Evolutionary conservation across 2,888 invertebrate genomes (phyloP).

Genomic region (Unio delphinus): DNA sequence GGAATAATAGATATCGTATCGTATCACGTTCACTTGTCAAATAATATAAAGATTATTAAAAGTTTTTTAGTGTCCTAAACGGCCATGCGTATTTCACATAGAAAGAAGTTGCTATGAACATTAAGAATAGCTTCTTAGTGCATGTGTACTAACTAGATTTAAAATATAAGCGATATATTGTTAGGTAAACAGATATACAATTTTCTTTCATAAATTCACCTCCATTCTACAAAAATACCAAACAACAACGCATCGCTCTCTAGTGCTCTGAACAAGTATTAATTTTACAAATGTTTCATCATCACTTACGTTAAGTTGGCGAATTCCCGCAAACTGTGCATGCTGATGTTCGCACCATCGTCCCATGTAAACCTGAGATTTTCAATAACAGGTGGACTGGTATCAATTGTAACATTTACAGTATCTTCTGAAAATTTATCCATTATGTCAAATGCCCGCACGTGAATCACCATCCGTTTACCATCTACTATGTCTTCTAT

Average conservation of each 20-base stretch:
- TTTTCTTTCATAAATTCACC: too few relatives aligned
- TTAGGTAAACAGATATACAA: too few relatives aligned
- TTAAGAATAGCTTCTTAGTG: too few relatives aligned
- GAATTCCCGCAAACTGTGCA: slow-evolving; percentile 32
- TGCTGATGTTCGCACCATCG: slow-evolving; percentile 34
- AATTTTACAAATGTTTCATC: neutral
- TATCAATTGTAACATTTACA: slow-evolving; percentile 25
- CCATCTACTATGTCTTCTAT: slow-evolving; percentile 25
- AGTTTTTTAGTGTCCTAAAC: too few relatives aligned
- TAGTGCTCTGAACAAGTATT: neutral
- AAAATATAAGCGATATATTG: too few relatives aligned
- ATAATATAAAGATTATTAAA: too few relatives aligned
- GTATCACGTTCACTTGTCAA: too few relatives aligned
- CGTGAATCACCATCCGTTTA: slow-evolving; percentile 18
- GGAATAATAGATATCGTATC: too few relatives aligned
- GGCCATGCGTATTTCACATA: too few relatives aligned
- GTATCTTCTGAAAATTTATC: slow-evolving; percentile 27
- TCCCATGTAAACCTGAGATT: slow-evolving; percentile 37
- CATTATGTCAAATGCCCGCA: slow-evolving; percentile 28
- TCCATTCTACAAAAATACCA: too few relatives aligned
- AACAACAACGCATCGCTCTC: neutral
- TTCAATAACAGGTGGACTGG: slow-evolving; percentile 31
- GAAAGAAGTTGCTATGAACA: too few relatives aligned
- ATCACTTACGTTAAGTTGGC: slow-evolving; percentile 32
- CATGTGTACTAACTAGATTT: too few relatives aligned